These are phyloP conservation scores for Excalfactoria chinensis DNA, from an alignment of 2,113 vertebrate species.

Conservation along the genomic window DNA sequence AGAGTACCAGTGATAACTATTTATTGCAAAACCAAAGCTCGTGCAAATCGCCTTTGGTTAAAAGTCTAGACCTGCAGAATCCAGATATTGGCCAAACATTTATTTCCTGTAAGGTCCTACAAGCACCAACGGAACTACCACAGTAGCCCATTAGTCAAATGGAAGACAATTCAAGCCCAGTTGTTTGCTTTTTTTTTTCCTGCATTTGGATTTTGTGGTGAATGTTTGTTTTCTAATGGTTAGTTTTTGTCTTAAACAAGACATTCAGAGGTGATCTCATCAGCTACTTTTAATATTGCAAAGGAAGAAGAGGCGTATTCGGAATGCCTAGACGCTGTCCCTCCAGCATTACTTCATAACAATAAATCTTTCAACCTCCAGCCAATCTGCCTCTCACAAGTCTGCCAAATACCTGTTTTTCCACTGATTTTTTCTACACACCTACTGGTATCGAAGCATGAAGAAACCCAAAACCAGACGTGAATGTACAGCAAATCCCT, in stretches of 20 bases:
- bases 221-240: neutral
- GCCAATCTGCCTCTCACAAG: neutral
- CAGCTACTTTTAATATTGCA: neutral
- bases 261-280: neutral
- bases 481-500: slow-evolving; percentile 12
- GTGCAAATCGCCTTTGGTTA: neutral
- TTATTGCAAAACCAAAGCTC: neutral
- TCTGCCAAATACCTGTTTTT: neutral
- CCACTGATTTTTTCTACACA: neutral
- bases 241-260: neutral
- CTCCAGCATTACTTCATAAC: neutral
- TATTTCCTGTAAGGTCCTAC: neutral
- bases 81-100: neutral
- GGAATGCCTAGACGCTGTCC: fast-evolving
- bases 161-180: neutral
- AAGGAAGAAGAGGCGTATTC: neutral
- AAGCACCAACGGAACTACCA: neutral
- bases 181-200: neutral
- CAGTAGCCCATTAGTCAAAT: neutral
- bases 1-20: neutral
- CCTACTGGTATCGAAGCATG: neutral
- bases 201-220: neutral
- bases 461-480: slow-evolving; percentile 3
- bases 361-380: slow-evolving; percentile 30
- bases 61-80: neutral